Evolutionary conservation across 2,888 invertebrate species (phyloP), one percentile per base, ranked within the genome.

Genomic region (Leucoptera coffeella): DNA sequence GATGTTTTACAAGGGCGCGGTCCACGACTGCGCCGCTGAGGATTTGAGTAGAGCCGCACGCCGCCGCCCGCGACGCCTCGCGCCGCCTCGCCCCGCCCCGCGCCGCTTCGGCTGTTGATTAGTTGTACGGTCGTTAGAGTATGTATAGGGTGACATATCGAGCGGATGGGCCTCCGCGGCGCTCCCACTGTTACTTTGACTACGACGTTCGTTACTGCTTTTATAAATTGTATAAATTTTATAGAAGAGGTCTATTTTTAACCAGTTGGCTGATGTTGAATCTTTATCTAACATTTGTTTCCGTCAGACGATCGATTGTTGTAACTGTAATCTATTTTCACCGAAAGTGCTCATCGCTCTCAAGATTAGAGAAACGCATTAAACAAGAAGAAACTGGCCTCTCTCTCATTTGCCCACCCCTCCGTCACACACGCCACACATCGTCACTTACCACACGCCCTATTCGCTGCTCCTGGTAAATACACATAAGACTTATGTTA

Each of bases 311-410:
- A n/a, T n/a, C n/a, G n/a, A n/a, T n/a, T n/a, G n/a, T n/a, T n/a
- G n/a, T n/a, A n/a, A n/a, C 62, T 64, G 59, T 59, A 64, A 64
- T 57, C 67, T 69, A 62, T 64, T 77, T 76, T 76, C 77, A 77
- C 78, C 77, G 75, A 77, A 78, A 77, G 77, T 78, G 78, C 78
- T 78, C 78, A 77, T 75, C 73, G 76, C 77, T 77, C 75, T 77
- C 77, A 65, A 69, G 61, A 69, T 67, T 65, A 62, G 58, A 52
- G 69, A 71, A 69, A 64, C 64, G 71, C 72, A 72, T 71, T 72
- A 72, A 72, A 71, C 61, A 64, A 65, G 67, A 64, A 57, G 64
- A 65, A 59, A 65, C 59, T 45, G 33, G 49, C 32, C 26, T 33
- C 25, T 33, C 50, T 46, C 55, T 62, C 59, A 61, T 35, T 14